These are phyloP conservation scores for Neotragus moschatus DNA, from an alignment of 2,113 vertebrate species.

Conservation along the genomic window DNA sequence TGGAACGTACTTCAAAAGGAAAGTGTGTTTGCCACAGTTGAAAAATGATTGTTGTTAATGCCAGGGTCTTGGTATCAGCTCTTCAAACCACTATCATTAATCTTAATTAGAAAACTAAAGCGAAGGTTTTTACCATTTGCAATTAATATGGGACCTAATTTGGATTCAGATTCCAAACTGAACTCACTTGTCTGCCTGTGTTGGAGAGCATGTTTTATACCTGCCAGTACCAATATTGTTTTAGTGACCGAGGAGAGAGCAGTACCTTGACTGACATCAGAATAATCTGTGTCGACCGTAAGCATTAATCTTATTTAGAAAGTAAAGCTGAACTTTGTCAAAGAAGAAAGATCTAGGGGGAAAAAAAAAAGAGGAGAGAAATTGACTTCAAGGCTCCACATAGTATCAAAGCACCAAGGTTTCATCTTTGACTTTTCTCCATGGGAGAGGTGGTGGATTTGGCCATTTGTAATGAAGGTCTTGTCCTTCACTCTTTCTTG, in stretches of 20 bases:
- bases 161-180: slow-evolving; percentile 58
- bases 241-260: slow-evolving; percentile 39
- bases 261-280: slow-evolving; percentile 37
- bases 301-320: slow-evolving; percentile 73
- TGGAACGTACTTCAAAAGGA: neutral
- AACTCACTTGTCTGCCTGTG: slow-evolving; percentile 43
- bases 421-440: slow-evolving; percentile 3
- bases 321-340: slow-evolving; percentile 72
- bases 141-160: slow-evolving; percentile 64
- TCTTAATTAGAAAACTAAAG: slow-evolving; percentile 71
- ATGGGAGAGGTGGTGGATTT: neutral
- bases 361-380: neutral
- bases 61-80: slow-evolving; percentile 50
- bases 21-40: slow-evolving; percentile 43
- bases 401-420: neutral
- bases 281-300: slow-evolving; percentile 58
- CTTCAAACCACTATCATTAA: slow-evolving; percentile 61
- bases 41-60: slow-evolving; percentile 59
- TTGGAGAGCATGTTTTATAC: slow-evolving; percentile 61
- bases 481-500: neutral
- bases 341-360: slow-evolving; percentile 3
- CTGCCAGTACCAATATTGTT: slow-evolving; percentile 66
- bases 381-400: slow-evolving; percentile 29
- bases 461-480: neutral
- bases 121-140: slow-evolving; percentile 56